Evolutionary conservation across 2,113 vertebrate genomes (phyloP).

Genomic region (Mandrillus leucophaeus): DNA sequence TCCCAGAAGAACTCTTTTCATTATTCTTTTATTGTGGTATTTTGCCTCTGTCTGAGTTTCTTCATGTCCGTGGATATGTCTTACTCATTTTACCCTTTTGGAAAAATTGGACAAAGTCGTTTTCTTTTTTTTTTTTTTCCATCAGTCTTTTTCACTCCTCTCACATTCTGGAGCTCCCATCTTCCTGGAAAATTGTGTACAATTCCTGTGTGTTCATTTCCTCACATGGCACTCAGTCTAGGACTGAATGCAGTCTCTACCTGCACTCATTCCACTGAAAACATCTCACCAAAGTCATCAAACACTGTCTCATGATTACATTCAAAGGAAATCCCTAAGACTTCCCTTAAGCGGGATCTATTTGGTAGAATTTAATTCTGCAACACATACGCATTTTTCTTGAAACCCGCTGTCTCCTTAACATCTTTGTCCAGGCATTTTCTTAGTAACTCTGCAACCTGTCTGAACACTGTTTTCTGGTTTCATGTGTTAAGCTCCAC

Average conservation of each 20-base stretch:
- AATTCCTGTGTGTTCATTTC: not conserved
- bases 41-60: not conserved
- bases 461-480: not conserved
- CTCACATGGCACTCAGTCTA: not conserved
- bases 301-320: not conserved
- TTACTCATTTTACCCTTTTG: not conserved
- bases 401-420: not conserved
- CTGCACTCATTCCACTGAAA: not conserved
- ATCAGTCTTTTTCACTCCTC: not conserved
- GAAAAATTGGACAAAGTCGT: not conserved
- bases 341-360: not conserved
- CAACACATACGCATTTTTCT: not conserved
- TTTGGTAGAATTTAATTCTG: not conserved
- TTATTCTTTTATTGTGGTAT: not conserved
- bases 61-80: not conserved
- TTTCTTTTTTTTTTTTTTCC: not conserved
- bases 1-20: not conserved
- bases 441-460: not conserved
- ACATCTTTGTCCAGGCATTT: not conserved
- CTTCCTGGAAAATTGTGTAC: not conserved
- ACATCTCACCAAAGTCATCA: not conserved
- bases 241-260: not conserved
- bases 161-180: not conserved
- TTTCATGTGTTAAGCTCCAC: not conserved
- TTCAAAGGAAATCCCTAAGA: not conserved